Evolutionary conservation across 2,797 vertebrate genomes (phyloP).

Genomic region (Danio choprae): DNA sequence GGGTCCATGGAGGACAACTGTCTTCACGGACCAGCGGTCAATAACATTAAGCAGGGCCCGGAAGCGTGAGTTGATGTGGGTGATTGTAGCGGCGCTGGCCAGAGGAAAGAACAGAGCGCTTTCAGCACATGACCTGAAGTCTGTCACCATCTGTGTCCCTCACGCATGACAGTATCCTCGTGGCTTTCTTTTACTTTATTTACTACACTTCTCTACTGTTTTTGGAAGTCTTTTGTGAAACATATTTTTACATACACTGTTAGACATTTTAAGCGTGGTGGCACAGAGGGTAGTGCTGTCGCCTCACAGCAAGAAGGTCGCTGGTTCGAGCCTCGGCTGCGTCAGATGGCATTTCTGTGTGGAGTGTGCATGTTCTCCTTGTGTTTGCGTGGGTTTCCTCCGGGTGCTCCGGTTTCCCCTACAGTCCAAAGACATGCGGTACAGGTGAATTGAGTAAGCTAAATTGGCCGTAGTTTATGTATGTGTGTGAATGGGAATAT

Average conservation of each 20-base stretch:
- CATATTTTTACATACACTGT: background rate
- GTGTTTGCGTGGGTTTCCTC: too few relatives aligned
- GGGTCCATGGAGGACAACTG: conserved; percentile 71
- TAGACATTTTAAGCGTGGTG: too few relatives aligned
- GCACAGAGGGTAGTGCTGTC: too few relatives aligned
- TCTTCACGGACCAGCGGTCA: conserved; percentile 76
- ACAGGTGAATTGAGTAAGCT: too few relatives aligned
- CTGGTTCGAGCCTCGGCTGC: too few relatives aligned
- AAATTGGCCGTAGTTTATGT: too few relatives aligned
- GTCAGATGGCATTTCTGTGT: too few relatives aligned
- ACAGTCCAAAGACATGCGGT: too few relatives aligned
- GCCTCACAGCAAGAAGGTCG: too few relatives aligned
- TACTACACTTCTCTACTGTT: conserved; percentile 30
- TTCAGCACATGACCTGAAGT: conserved; percentile 72
- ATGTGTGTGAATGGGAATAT: too few relatives aligned
- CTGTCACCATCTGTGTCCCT: conserved; percentile 65
- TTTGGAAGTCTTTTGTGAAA: conserved; percentile 8
- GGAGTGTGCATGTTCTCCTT: too few relatives aligned
- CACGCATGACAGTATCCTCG: conserved; percentile 31
- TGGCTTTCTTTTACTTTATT: conserved; percentile 41
- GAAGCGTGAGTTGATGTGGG: conserved; percentile 63
- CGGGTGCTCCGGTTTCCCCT: too few relatives aligned
- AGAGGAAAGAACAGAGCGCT: conserved; percentile 67
- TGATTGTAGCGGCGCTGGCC: conserved; percentile 65
- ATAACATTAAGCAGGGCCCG: conserved; percentile 74